Evolutionary conservation across 2,888 invertebrate genomes (phyloP), one percentile per base, ranked within the genome.

Genomic region (Melieria picta): DNA sequence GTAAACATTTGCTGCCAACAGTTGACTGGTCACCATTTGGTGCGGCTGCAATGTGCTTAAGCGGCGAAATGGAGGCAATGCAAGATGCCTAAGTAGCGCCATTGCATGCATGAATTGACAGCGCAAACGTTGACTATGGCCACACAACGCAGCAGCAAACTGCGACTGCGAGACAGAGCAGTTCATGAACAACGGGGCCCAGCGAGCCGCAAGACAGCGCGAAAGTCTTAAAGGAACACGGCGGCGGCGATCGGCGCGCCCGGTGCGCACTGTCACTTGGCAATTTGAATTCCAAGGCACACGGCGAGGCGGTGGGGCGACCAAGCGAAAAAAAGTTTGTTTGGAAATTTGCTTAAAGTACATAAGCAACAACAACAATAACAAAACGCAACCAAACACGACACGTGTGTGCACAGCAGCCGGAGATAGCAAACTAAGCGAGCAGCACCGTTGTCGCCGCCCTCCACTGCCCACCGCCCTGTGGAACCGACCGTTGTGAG

Each of bases 101-200:
- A 62, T 72, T 56, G 57, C 57, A 67, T 45, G 66, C 63, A 63
- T 52, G 67, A 72, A 67, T 72, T 58, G 63, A 60, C 61, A 65
- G 69, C 69, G 65, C 47, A 45, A 69, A 65, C 13, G 30, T 30
- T 2, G 30, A 3, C 30, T 30, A 30, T 30, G 30, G 30, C 16
- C 16, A 16, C 16, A 16, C 16, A 16, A 4, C 60, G 30, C 43
- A 43, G 62, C 46, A 64, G 43, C n/a, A 13, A 62, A 11, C 47
- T 13, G 13, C 55, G 48, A 57, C n/a, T 42, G 11, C 30, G 45
- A 45, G 7, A 45, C 10, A 55, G 5, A 30, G 42, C 45, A 60
- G 16, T 10, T 52, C 56, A 7, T n/a, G 5, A 61, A 42, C 16
- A 43, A 65, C 9, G 43, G 1, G 64, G n/a, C 42, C 52, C 30